Base-by-base conservation (phyloP, 1,140 invertebrate genomes). In the Diorhabda elongata region DNA sequence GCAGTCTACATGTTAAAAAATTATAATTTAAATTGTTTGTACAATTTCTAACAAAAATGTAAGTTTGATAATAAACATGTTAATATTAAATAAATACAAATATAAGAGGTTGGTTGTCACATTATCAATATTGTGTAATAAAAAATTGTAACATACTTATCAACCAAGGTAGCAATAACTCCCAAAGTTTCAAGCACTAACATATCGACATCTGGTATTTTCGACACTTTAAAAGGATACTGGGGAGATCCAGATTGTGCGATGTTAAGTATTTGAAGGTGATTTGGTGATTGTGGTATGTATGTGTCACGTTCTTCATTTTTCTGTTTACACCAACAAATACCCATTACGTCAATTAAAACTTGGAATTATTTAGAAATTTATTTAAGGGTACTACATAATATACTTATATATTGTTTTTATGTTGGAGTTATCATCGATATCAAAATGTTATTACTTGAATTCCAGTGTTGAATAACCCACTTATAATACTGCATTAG, bases 111-210 rank as follows among this genome's bases (percentile, higher is more conserved):
- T 26, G 26, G 26, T 26, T 26, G 26, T 26, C 26, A 26, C 26
- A 26, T 26, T 26, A 26, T 26, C 26, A 26, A 26, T 26, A 26
- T 26, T 26, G 26, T 26, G 26, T 26, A 26, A 26, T 26, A 26
- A 26, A 26, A 52, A 52, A 52, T 8, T 52, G 8, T 58, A 11
- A 76, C 70, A 71, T 86, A 93, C 91, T 92, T 94, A 81, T 95
- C 92, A 69, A 95, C 91, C 60, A 95, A 83, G 43, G 90, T 89
- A 69, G 92, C 86, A 71, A 95, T 92, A 11, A 94, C 85, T 65
- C 85, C 84, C 3, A 96, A 82, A 41, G 92, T 94, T 78, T 95
- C 91, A 11, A 93, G 81, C 11, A 96, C 91, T 58, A 95, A 83
- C 72, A 87, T 85, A 76, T 93, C 90, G 42, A 92, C 86, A 41